Evolutionary conservation across 1,140 invertebrate species (phyloP).

Genomic region (Acyrthosiphon pisum): DNA sequence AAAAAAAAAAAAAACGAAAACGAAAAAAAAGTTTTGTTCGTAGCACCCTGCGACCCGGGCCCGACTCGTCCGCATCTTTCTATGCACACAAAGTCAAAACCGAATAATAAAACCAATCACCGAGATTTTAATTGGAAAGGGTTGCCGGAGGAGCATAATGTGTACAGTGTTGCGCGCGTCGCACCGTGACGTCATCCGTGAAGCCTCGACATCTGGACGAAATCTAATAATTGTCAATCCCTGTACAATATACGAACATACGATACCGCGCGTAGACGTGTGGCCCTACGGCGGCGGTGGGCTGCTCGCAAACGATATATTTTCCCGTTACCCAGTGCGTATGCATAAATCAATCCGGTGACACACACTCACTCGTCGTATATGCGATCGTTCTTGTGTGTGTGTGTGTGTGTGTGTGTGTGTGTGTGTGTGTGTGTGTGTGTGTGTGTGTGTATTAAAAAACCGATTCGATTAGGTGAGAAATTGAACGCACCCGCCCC

Average conservation of each 20-base stretch:
- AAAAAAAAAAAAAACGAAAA: neutral
- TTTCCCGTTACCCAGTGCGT: neutral
- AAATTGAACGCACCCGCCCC: conserved; percentile 48
- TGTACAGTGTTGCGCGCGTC: neutral
- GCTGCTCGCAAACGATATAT: neutral
- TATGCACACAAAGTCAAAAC: conserved; percentile 35
- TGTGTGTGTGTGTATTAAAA: conserved; percentile 38
- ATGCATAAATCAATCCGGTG: conserved; percentile 47
- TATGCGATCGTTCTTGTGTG: neutral
- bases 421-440: neutral
- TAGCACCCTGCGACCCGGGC: neutral
- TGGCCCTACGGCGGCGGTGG: neutral
- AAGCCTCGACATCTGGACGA: conserved; percentile 50
- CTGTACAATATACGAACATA: neutral
- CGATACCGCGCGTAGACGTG: neutral
- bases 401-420: no score
- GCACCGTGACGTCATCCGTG: conserved; percentile 45
- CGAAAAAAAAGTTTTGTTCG: neutral
- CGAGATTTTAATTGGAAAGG: conserved; percentile 57
- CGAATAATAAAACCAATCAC: conserved; percentile 55
- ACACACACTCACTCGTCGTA: neutral
- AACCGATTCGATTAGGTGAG: conserved; percentile 55
- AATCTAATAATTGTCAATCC: conserved; percentile 55
- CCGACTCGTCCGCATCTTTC: neutral
- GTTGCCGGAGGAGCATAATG: conserved; percentile 32